Evolutionary conservation across 2,113 vertebrate species (phyloP).

Genomic region (Anarhynchus alexandrinus): DNA sequence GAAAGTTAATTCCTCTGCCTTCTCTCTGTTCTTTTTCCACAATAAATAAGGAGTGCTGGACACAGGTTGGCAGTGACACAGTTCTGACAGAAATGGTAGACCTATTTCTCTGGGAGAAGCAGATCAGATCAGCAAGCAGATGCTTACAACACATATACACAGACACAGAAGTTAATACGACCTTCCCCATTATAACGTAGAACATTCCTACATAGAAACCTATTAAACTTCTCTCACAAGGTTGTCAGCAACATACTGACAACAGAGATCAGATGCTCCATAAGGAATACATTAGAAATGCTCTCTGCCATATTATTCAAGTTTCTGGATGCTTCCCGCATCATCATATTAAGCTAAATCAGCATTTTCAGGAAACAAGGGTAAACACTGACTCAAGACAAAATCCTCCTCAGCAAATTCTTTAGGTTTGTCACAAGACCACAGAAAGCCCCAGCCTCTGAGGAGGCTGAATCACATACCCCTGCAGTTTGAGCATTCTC

Average conservation of each 20-base stretch:
- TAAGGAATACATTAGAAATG: neutral
- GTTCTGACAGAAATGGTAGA: neutral
- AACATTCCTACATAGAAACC: neutral
- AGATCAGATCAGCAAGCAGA: neutral
- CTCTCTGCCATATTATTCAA: neutral
- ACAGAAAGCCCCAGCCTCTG: neutral
- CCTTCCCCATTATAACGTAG: neutral
- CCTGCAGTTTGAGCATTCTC: neutral
- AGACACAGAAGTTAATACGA: neutral
- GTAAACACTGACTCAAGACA: neutral
- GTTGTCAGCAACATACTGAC: neutral
- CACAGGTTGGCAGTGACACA: neutral
- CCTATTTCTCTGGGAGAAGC: neutral
- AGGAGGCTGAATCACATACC: neutral
- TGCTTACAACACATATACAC: neutral
- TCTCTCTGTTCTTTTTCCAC: neutral
- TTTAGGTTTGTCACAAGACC: neutral
- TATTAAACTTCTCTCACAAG: neutral
- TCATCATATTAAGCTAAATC: neutral
- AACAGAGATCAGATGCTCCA: neutral
- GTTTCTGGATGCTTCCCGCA: neutral
- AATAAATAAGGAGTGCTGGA: neutral
- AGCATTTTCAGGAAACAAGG: neutral
- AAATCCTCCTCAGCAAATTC: neutral
- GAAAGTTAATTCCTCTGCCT: neutral